Evolutionary conservation across 2,888 invertebrate genomes (phyloP).

Genomic region (Synergus itoensis): DNA sequence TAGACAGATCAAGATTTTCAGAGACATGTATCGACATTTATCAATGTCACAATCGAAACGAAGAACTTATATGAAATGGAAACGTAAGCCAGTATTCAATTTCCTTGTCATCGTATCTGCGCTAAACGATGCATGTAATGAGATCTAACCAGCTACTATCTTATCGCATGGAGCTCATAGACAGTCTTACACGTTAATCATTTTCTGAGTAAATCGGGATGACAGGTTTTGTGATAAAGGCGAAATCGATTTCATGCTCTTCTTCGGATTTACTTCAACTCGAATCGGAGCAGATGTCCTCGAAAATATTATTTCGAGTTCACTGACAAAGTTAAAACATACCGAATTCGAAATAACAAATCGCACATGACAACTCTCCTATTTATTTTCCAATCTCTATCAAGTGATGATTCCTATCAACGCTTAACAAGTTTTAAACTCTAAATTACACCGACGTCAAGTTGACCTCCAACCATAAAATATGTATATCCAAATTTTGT

Average conservation of each 20-base stretch:
- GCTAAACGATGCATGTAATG: conserved; percentile 39
- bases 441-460: background rate
- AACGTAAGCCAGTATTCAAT: conserved; percentile 28
- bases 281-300: conserved; percentile 37
- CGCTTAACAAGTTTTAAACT: conserved; percentile 8
- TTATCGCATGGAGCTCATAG: conserved; percentile 31
- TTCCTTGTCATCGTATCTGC: conserved; percentile 18
- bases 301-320: conserved; percentile 36
- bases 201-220: conserved; percentile 35
- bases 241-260: conserved; percentile 34
- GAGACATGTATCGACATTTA: conserved; percentile 16
- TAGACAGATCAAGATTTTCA: conserved; percentile 1
- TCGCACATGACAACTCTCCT: conserved; percentile 30
- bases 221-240: conserved; percentile 37
- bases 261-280: conserved; percentile 40
- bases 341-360: conserved; percentile 27
- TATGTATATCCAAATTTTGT: no score
- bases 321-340: conserved; percentile 35
- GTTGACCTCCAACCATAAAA: no score
- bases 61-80: conserved; percentile 5
- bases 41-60: conserved; percentile 17
- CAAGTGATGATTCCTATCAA: conserved; percentile 2
- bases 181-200: conserved; percentile 38
- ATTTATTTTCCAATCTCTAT: conserved; percentile 37
- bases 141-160: conserved; percentile 31